Conservation (phyloP, 2,113 vertebrate genomes). For the Gopherus evgoodei region DNA sequence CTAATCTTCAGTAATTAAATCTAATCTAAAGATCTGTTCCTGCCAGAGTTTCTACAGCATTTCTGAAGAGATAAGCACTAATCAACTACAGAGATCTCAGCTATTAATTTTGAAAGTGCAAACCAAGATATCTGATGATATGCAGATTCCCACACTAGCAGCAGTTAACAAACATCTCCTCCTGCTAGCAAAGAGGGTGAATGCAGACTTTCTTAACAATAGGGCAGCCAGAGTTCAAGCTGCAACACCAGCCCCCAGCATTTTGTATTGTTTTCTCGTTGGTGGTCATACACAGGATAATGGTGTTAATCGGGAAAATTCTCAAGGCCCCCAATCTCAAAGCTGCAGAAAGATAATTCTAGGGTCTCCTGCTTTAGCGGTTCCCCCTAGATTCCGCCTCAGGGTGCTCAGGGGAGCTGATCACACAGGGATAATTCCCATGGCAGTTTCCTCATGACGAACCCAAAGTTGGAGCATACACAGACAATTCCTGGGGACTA, state of each 20-base stretch:
- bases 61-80: not conserved
- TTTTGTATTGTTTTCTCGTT: not conserved
- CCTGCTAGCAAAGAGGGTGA: not conserved
- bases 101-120: conserved; percentile 23
- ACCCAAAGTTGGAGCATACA: not conserved
- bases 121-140: not conserved
- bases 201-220: not conserved
- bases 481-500: not conserved
- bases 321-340: not conserved
- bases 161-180: not conserved
- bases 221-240: not conserved
- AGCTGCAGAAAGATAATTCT: not conserved
- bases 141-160: not conserved
- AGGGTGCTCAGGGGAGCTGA: not conserved
- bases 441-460: not conserved
- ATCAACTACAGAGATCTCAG: conserved; percentile 26
- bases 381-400: not conserved
- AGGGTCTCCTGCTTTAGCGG: not conserved
- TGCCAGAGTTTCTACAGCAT: not conserved
- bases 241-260: not conserved
- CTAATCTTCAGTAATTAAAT: conserved; percentile 26
- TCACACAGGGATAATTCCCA: not conserved
- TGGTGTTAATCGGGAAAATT: not conserved
- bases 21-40: conserved; percentile 26
- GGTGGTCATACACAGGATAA: not conserved